phyloP scores from a whole-genome alignment of 2,113 vertebrate species.

The Phalacrocorax pelagicus region DNA sequence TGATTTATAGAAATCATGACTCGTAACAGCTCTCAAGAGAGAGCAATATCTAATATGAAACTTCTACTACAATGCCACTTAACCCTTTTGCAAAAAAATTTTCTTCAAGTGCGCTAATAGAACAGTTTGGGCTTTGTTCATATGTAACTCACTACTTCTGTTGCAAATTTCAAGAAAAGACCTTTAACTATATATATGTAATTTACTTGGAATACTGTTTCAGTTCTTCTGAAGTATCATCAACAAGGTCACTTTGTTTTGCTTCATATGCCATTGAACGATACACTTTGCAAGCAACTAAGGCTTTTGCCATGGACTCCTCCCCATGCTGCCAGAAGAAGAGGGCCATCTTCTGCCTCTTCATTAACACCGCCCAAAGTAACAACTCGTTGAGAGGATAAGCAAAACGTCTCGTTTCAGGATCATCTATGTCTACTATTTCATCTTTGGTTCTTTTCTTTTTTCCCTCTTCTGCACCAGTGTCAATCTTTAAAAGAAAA shows the following conservation, averaged over 20 bases:
- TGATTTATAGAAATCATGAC: neutral
- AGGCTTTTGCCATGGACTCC: slow-evolving; percentile 97
- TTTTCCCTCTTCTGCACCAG: slow-evolving; percentile 86
- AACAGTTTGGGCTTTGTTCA: neutral
- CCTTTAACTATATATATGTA: neutral
- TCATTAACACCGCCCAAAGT: slow-evolving; percentile 98
- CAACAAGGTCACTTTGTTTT: slow-evolving; percentile 97
- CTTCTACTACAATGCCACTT: neutral
- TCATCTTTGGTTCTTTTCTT: slow-evolving; percentile 95
- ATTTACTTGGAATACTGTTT: slow-evolving; percentile 94
- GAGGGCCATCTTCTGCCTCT: slow-evolving; percentile 96
- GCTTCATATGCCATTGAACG: slow-evolving; percentile 96
- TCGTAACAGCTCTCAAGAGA: neutral
- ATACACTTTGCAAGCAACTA: slow-evolving; percentile 96
- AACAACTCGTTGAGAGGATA: slow-evolving; percentile 97
- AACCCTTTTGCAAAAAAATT: neutral
- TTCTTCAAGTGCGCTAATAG: neutral
- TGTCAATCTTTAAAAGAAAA: slow-evolving; percentile 74
- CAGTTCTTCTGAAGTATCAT: slow-evolving; percentile 94
- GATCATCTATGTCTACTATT: slow-evolving; percentile 97
- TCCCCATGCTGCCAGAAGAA: slow-evolving; percentile 99
- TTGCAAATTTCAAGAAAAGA: neutral
- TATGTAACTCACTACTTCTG: neutral
- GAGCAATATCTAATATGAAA: neutral
- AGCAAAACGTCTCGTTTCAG: slow-evolving; percentile 92